Conservation (phyloP, 2,797 vertebrate genomes). For the Enteromius afrohamiltoni region DNA sequence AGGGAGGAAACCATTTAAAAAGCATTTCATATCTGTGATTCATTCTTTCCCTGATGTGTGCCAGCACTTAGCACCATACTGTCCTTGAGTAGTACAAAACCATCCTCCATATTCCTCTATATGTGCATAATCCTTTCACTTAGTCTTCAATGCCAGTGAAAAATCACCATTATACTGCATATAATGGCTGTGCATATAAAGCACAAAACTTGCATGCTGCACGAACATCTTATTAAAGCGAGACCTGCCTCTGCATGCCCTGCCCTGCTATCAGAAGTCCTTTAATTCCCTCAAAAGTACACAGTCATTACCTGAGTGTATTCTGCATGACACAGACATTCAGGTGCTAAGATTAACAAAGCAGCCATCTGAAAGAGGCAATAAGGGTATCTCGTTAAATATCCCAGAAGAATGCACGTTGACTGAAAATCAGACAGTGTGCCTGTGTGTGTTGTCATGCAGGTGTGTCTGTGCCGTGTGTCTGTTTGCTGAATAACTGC, state of each 20-base stretch:
- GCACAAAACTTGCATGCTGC: conserved; percentile 26
- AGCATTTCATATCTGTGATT: background rate
- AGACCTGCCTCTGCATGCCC: conserved; percentile 6
- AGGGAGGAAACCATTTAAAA: background rate
- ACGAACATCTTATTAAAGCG: conserved; percentile 19
- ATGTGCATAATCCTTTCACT: background rate
- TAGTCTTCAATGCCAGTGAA: background rate
- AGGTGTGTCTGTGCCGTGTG: conserved; percentile 51
- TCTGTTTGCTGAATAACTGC: conserved; percentile 51
- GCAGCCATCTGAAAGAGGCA: background rate
- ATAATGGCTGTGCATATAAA: conserved; percentile 34
- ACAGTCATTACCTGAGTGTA: conserved; percentile 4
- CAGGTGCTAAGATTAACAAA: background rate
- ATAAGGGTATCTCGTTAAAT: background rate
- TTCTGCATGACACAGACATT: background rate
- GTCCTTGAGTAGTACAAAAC: conserved; percentile 5
- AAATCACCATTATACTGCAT: background rate
- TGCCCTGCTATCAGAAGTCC: background rate
- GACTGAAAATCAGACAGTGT: background rate
- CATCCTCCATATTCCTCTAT: conserved; percentile 2
- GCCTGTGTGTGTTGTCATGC: conserved; percentile 38
- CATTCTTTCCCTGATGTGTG: conserved; percentile 9
- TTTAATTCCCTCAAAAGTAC: conserved; percentile 16
- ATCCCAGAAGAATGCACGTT: background rate
- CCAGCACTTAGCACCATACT: background rate